Evolutionary conservation across 1,140 invertebrate genomes (phyloP).

Genomic region (Bombus vancouverensis): DNA sequence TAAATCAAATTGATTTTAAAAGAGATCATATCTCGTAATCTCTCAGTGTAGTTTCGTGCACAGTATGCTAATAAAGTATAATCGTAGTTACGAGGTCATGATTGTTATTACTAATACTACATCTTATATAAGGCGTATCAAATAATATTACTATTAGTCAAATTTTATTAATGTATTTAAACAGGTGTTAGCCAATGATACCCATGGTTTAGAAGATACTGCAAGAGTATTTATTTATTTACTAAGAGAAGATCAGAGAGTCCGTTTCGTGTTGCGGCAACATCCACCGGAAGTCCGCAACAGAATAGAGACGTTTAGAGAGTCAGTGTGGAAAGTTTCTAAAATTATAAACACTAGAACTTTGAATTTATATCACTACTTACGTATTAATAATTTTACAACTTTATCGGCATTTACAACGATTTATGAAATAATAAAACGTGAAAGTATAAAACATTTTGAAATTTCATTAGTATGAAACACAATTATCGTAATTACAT

Average conservation of each 20-base stretch:
- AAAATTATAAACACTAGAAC: too few species aligned
- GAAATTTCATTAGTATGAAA: too few species aligned
- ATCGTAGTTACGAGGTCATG: too few species aligned
- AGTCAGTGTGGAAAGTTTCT: conserved; percentile 84
- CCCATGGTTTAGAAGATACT: conserved; percentile 89
- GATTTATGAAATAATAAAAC: too few species aligned
- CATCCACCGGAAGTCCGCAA: conserved; percentile 93
- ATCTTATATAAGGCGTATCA: too few species aligned
- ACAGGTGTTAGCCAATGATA: conserved; percentile 92
- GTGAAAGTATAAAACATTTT: too few species aligned
- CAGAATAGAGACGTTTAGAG: conserved; percentile 90
- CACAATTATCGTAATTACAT: too few species aligned
- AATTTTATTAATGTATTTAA: conserved; percentile 39
- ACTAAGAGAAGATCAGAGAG: conserved; percentile 95
- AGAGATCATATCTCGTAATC: not conserved
- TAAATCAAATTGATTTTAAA: conserved; percentile 68
- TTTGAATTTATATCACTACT: too few species aligned
- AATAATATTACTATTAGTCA: not conserved
- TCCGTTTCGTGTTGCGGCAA: conserved; percentile 94
- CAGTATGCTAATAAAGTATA: too few species aligned
- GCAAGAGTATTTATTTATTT: conserved; percentile 95
- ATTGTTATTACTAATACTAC: too few species aligned
- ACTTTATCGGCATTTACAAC: too few species aligned
- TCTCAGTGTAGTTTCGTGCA: not conserved
- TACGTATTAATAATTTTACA: too few species aligned